Conservation (phyloP, 2,888 invertebrate genomes). For the Chloroclysta siterata region DNA sequence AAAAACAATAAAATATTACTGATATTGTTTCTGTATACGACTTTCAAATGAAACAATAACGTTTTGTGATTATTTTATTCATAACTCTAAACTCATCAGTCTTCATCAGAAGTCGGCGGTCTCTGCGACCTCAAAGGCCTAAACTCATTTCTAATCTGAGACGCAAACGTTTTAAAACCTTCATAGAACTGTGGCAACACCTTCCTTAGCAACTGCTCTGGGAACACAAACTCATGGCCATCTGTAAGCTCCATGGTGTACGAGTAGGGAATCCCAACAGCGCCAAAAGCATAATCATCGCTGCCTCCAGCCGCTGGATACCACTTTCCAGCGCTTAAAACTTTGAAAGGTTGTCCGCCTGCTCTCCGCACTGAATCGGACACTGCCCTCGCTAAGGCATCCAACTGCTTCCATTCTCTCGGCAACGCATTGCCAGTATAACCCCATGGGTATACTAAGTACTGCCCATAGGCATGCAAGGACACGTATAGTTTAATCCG, state of each 20-base stretch:
- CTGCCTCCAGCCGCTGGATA: constrained; percentile 86
- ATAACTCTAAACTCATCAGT: constrained; percentile 11
- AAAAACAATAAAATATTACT: constrained; percentile 21
- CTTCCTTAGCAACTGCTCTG: constrained; percentile 67
- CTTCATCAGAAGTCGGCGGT: constrained; percentile 5
- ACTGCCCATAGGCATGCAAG: constrained; percentile 88
- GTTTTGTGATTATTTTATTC: constrained; percentile 18
- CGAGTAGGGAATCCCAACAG: constrained; percentile 79
- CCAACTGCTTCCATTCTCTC: constrained; percentile 74
- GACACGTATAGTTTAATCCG: constrained; percentile 87
- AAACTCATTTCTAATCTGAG: constrained; percentile 66
- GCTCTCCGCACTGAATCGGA: constrained; percentile 69
- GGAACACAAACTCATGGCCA: constrained; percentile 87
- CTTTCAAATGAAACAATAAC: constrained; percentile 19
- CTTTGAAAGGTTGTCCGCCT: constrained; percentile 74
- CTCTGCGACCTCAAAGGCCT: constrained; percentile 11
- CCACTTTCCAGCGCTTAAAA: constrained; percentile 82
- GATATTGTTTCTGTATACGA: constrained; percentile 10
- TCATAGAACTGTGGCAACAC: constrained; percentile 70
- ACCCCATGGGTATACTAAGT: constrained; percentile 87
- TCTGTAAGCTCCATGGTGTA: constrained; percentile 87
- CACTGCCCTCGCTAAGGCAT: constrained; percentile 67
- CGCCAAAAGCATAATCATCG: constrained; percentile 86
- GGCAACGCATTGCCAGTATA: constrained; percentile 80
- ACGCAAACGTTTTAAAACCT: constrained; percentile 67